A percentile compares a stretch with the other conserved stretches of the same genome.
phyloP scores from a whole-genome alignment of 2,113 vertebrate species.

The Campylomormyrus tamandua region DNA sequence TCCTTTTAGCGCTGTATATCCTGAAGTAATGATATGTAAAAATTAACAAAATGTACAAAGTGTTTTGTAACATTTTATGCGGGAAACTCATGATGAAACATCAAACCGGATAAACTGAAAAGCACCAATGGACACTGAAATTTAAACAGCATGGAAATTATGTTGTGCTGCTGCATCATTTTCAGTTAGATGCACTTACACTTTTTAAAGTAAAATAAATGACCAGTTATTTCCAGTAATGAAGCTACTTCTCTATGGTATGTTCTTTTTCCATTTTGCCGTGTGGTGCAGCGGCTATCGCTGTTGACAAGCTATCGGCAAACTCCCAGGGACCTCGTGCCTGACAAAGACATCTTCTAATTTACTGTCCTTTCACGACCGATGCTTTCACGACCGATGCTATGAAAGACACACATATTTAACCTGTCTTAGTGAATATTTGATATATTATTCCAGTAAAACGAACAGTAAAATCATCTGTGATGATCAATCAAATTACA shows the following conservation, averaged over 20 bases:
- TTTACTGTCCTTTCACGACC: background rate
- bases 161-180: background rate
- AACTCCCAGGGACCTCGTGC: background rate
- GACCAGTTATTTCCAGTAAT: background rate
- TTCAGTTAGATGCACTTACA: background rate
- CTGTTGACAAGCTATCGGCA: slow-evolving; percentile 5
- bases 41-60: background rate
- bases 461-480: background rate
- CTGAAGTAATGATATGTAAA: background rate
- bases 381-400: background rate
- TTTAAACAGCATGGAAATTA: background rate
- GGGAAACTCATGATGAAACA: background rate
- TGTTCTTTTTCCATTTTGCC: background rate
- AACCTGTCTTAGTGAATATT: background rate
- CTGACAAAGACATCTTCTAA: slow-evolving; percentile 23
- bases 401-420: background rate
- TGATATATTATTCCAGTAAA: background rate
- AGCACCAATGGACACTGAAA: background rate
- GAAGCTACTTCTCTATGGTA: too few relatives aligned
- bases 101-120: background rate
- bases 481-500: background rate
- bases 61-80: background rate
- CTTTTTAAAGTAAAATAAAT: background rate
- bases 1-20: background rate
- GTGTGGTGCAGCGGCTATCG: slow-evolving; percentile 20